Conservation (phyloP, 2,888 invertebrate genomes). For the Megaustenia siamemsis region DNA sequence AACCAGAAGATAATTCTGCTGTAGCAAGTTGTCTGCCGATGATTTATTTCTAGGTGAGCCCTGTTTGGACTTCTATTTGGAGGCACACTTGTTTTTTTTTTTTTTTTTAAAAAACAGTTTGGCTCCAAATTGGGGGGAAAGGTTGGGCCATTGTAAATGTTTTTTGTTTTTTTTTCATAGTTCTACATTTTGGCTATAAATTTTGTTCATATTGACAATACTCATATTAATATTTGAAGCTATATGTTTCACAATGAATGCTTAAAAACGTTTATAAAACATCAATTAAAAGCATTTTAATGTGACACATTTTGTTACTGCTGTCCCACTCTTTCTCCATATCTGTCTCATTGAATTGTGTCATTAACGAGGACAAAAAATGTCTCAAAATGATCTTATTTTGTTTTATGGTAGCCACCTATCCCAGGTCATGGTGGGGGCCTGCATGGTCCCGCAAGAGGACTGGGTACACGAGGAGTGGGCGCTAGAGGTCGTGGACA, state of each 20-base stretch:
- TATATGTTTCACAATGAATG: background rate
- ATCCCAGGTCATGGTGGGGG: conserved; percentile 73
- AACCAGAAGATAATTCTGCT: too few relatives aligned
- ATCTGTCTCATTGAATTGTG: conserved; percentile 1
- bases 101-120: conserved; percentile 13
- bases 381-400: conserved; percentile 58
- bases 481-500: conserved; percentile 67
- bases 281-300: background rate
- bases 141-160: conserved; percentile 51
- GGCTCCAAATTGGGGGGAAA: conserved; percentile 32
- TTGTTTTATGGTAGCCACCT: conserved; percentile 73
- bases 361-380: conserved; percentile 58
- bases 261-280: background rate
- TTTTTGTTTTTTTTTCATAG: conserved; percentile 1
- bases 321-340: background rate
- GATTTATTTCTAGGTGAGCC: conserved; percentile 45
- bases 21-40: too few relatives aligned
- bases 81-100: too few relatives aligned
- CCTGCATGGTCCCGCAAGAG: conserved; percentile 65
- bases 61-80: conserved; percentile 46
- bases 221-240: background rate
- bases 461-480: conserved; percentile 70
- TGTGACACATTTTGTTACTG: conserved; percentile 46
- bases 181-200: background rate
- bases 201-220: background rate